Evolutionary conservation across 2,888 invertebrate species (phyloP).

Genomic region (Lamproptera curius): DNA sequence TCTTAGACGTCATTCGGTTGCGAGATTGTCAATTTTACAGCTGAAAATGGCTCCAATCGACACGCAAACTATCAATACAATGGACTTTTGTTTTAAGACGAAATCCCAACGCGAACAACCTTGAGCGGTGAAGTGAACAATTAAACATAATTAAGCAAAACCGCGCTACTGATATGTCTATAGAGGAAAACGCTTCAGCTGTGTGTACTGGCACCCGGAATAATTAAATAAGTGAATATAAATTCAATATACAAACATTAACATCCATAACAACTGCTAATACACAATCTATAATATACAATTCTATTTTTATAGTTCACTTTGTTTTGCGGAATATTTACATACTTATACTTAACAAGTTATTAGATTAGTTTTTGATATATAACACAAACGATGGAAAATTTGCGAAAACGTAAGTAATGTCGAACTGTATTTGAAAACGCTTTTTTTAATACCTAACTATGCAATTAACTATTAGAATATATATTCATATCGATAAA

Average conservation of each 20-base stretch:
- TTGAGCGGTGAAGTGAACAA: slow-evolving; percentile 1
- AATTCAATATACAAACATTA: slow-evolving; percentile 40
- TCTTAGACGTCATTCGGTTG: no score
- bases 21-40: no score
- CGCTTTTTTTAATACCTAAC: slow-evolving; percentile 12
- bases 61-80: no score
- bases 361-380: no score
- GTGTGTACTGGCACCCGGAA: slow-evolving; percentile 41
- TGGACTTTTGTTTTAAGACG: no score
- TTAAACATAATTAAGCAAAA: slow-evolving; percentile 6
- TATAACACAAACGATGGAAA: slow-evolving; percentile 16
- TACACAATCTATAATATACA: slow-evolving; percentile 61
- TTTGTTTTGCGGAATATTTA: slow-evolving; percentile 54
- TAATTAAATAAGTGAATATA: slow-evolving; percentile 36
- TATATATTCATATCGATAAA: slow-evolving; percentile 10
- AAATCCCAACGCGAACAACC: background rate
- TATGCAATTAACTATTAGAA: slow-evolving; percentile 12
- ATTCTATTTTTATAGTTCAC: slow-evolving; percentile 52
- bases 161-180: slow-evolving; percentile 33
- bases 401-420: background rate
- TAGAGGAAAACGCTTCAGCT: slow-evolving; percentile 28
- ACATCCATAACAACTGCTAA: slow-evolving; percentile 53
- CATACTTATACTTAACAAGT: slow-evolving; percentile 44
- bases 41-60: no score
- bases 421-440: slow-evolving; percentile 12